phyloP scores from a whole-genome alignment of 2,888 invertebrate species.

The Hymenopus coronatus region DNA sequence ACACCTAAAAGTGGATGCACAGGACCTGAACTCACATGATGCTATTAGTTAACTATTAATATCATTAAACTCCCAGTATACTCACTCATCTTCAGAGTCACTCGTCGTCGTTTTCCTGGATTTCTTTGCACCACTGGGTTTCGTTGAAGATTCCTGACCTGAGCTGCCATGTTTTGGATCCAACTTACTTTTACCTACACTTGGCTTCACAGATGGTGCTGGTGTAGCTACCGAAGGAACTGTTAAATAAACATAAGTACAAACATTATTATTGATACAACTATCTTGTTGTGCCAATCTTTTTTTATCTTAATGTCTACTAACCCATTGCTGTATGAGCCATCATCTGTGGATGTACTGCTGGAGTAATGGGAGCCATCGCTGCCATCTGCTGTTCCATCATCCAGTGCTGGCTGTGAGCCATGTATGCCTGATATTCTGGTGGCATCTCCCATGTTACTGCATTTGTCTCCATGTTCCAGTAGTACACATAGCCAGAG shows the following conservation, averaged over 20 bases:
- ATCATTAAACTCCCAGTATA: not conserved
- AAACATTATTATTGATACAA: not conserved
- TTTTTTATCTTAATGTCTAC: not conserved
- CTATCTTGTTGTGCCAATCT: too few relatives aligned
- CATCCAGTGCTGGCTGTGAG: constrained; percentile 34
- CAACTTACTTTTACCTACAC: not conserved
- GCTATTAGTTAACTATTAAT: too few relatives aligned
- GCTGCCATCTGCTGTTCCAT: constrained; percentile 18
- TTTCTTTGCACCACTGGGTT: constrained; percentile 34
- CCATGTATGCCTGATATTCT: constrained; percentile 44
- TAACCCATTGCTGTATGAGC: constrained; percentile 2
- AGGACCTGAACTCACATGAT: too few relatives aligned
- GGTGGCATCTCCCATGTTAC: constrained; percentile 63
- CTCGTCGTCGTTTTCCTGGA: constrained; percentile 39
- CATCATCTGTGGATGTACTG: constrained; percentile 1
- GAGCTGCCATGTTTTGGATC: constrained; percentile 10
- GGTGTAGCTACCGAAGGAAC: not conserved
- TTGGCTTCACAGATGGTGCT: not conserved
- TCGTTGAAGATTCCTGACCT: constrained; percentile 19
- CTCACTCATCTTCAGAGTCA: constrained; percentile 51
- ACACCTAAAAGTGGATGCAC: too few relatives aligned
- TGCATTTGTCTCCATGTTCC: constrained; percentile 61
- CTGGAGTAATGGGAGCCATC: constrained; percentile 2
- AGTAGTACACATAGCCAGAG: constrained; percentile 62
- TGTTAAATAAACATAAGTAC: not conserved